Percentiles rank a stretch among this genome's conserved stretches.
These are phyloP conservation scores for Zonitis immaculata DNA, from an alignment of 2,888 invertebrate genomes.

Conservation along the genomic window DNA sequence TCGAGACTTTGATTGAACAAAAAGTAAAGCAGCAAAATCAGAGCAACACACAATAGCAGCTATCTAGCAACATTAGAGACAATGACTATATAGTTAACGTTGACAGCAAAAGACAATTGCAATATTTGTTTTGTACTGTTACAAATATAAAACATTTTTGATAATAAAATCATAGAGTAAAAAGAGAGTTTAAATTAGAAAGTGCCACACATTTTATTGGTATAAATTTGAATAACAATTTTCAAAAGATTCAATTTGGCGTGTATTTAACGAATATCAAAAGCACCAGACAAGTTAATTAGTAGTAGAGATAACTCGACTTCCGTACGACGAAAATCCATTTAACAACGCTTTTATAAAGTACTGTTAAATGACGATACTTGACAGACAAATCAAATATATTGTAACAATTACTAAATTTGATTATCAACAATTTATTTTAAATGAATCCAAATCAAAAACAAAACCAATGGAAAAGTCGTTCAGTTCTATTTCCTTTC, in stretches of 20 bases:
- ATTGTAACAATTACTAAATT: too few species aligned
- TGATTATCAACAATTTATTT: too few species aligned
- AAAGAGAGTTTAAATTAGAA: neutral
- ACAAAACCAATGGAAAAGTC: too few species aligned
- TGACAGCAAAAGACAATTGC: too few species aligned
- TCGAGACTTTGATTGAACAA: constrained; percentile 8
- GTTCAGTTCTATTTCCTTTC: neutral
- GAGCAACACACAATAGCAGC: too few species aligned
- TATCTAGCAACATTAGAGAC: too few species aligned
- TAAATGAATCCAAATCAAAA: too few species aligned
- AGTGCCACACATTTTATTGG: neutral
- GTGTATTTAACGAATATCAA: neutral
- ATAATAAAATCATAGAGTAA: too few species aligned
- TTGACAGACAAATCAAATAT: neutral
- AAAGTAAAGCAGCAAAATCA: too few species aligned
- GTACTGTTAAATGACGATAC: neutral
- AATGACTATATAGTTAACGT: too few species aligned
- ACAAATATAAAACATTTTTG: too few species aligned
- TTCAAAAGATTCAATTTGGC: neutral
- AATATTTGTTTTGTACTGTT: too few species aligned
- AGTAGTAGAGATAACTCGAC: constrained; percentile 11
- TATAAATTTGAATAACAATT: neutral
- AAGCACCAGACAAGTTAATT: constrained; percentile 1
- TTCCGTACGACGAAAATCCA: constrained; percentile 1
- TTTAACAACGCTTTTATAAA: neutral